These are phyloP conservation scores for Spatula versicolor DNA, from an alignment of 2,797 vertebrate genomes.

Conservation along the genomic window DNA sequence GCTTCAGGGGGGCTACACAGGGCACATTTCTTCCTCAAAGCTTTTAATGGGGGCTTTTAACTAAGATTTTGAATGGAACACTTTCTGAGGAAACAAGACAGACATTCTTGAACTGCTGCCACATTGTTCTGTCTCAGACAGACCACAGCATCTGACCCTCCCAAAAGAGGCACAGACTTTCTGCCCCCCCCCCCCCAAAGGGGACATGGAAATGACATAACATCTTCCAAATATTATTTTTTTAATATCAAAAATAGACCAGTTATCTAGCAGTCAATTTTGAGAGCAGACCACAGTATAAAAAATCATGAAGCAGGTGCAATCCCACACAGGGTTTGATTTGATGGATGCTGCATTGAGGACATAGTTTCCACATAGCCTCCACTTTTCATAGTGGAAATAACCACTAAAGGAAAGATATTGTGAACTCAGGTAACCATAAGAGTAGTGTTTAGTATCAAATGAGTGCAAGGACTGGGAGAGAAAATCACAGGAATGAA, in stretches of 20 bases:
- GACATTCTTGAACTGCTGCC: background rate
- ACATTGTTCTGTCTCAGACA: background rate
- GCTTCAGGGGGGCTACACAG: conserved; percentile 1
- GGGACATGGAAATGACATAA: background rate
- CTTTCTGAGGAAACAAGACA: background rate
- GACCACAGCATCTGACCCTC: background rate
- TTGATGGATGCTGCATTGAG: background rate
- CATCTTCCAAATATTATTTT: background rate
- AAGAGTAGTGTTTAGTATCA: background rate
- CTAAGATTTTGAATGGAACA: background rate
- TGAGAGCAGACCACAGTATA: background rate
- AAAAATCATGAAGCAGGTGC: background rate
- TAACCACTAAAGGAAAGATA: background rate
- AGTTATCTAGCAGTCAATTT: background rate
- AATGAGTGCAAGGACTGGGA: background rate
- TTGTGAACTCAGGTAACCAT: background rate
- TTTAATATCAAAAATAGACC: background rate
- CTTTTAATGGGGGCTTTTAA: conserved; percentile 47
- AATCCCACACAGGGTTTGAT: background rate
- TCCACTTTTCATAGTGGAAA: too few species aligned
- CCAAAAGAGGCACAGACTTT: background rate
- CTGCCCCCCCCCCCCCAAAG: background rate
- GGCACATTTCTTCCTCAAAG: conserved; percentile 8
- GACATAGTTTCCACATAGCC: background rate
- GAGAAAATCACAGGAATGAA: background rate